phyloP scores from a whole-genome alignment of 2,888 invertebrate genomes.

The Esperia sulphurella region DNA sequence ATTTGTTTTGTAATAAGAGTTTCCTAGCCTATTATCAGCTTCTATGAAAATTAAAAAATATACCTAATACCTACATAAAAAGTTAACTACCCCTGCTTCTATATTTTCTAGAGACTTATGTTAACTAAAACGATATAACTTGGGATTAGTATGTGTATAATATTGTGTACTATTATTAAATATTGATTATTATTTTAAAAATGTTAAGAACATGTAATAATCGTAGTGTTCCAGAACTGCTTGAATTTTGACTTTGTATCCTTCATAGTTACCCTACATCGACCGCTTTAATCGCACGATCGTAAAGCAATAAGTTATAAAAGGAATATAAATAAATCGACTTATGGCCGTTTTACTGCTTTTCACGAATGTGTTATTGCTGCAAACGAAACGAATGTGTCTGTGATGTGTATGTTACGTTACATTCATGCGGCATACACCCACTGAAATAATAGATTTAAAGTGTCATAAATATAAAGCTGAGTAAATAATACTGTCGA shows the following conservation, averaged over 20 bases:
- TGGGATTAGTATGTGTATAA: no score
- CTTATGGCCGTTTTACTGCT: conserved; percentile 58
- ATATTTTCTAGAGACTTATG: no score
- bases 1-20: no score
- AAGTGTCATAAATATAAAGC: neutral
- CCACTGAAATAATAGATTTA: neutral
- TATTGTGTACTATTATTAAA: no score
- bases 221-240: neutral
- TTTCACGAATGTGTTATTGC: conserved; percentile 57
- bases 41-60: no score
- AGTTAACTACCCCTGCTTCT: no score
- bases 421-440: neutral
- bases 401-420: conserved; percentile 15
- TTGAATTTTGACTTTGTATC: neutral
- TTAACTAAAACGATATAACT: no score
- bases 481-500: no score
- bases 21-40: no score
- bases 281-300: conserved; percentile 50
- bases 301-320: conserved; percentile 64
- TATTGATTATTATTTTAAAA: no score
- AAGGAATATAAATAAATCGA: conserved; percentile 63
- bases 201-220: no score
- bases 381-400: conserved; percentile 37
- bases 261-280: conserved; percentile 39
- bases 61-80: no score